These are phyloP conservation scores for Graphium colonna DNA, from an alignment of 2,888 invertebrate species.

Conservation along the genomic window DNA sequence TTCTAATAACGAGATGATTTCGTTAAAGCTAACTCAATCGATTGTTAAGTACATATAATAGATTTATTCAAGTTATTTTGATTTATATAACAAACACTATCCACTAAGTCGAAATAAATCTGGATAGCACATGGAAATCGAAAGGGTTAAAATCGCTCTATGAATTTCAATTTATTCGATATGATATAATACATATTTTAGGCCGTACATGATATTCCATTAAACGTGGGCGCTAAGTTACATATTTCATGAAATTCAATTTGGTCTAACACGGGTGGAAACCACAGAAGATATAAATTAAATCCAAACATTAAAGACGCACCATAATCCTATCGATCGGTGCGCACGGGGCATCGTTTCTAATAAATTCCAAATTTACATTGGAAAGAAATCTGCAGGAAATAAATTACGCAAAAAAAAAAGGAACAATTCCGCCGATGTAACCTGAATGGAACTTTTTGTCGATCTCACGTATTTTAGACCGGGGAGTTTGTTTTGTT, in stretches of 20 bases:
- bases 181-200: neutral
- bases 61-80: too few relatives aligned
- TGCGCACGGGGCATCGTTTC: conserved; percentile 30
- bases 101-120: too few relatives aligned
- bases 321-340: conserved; percentile 34
- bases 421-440: conserved; percentile 27
- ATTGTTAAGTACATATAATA: too few relatives aligned
- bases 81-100: too few relatives aligned
- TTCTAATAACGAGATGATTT: too few relatives aligned
- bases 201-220: conserved; percentile 2
- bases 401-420: conserved; percentile 27
- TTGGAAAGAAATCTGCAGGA: conserved; percentile 27
- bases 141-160: too few relatives aligned
- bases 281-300: conserved; percentile 43
- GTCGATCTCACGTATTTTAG: conserved; percentile 26
- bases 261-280: conserved; percentile 14
- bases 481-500: conserved; percentile 23
- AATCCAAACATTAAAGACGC: conserved; percentile 37
- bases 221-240: conserved; percentile 11
- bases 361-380: conserved; percentile 38
- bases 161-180: neutral
- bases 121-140: too few relatives aligned
- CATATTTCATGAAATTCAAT: conserved; percentile 31
- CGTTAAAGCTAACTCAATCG: too few relatives aligned
- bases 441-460: conserved; percentile 27